A percentile compares a stretch with the other conserved stretches of the same genome.
Evolutionary conservation across 2,888 invertebrate species (phyloP).

Genomic region (Lithophane semibrunnea): DNA sequence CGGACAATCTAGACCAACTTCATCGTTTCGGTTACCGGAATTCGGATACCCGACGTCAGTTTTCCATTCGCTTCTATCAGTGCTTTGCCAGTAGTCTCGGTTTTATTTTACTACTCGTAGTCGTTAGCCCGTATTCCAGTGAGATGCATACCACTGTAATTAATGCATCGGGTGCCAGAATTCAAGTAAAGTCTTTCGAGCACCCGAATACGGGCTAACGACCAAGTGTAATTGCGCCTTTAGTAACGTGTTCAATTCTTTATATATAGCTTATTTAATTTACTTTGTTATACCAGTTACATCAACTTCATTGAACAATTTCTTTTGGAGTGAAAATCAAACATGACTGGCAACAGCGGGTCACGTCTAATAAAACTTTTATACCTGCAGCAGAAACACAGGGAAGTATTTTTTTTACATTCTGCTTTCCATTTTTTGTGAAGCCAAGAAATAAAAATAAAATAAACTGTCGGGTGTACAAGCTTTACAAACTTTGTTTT

Average conservation of each 20-base stretch:
- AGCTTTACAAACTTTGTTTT: constrained; percentile 21
- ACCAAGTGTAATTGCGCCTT: no score
- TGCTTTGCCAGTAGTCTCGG: no score
- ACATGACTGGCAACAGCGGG: background rate
- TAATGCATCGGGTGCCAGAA: no score
- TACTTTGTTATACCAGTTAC: background rate
- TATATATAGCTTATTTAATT: background rate
- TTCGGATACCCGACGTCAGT: no score
- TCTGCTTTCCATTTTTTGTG: constrained; percentile 19
- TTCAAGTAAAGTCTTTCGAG: no score
- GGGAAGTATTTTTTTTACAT: constrained; percentile 3
- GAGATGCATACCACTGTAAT: no score
- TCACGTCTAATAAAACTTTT: constrained; percentile 32
- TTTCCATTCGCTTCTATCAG: no score
- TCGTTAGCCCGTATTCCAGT: no score
- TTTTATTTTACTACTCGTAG: no score
- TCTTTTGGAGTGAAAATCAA: constrained; percentile 1
- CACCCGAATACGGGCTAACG: no score
- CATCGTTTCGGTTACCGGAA: no score
- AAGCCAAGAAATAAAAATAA: constrained; percentile 17
- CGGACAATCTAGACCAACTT: no score
- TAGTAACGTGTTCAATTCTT: background rate
- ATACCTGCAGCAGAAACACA: constrained; percentile 24
- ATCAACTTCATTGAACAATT: background rate
- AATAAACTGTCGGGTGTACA: constrained; percentile 12